Evolutionary conservation across 2,888 invertebrate genomes (phyloP), one percentile per base, ranked within the genome.

Genomic region (Metellina segmentata): DNA sequence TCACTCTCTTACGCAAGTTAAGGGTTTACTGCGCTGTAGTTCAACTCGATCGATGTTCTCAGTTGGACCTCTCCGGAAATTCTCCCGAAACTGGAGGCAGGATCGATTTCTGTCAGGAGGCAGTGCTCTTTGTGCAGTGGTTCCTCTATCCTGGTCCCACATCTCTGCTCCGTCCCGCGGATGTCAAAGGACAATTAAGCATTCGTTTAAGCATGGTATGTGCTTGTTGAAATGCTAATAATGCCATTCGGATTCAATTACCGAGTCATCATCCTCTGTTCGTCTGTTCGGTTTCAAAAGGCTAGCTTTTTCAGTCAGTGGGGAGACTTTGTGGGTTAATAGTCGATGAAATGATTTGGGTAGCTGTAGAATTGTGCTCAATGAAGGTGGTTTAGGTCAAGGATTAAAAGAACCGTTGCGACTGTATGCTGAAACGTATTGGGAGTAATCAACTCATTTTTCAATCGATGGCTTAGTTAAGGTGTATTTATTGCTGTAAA

Each of bases 271-370:
- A 8, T 74, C 48, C 74, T 7, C 61, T 7, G 71, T 20, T 34
- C 94, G 96, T n/a, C n/a, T n/a, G 34, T 1, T 34, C 34, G 34
- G 34, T 34, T 34, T 34, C 34, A 34, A 48, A 34, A 61, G 85
- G 61, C 34, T 61, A 8, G 53, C n/a, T 61, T 75, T 48, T 75
- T n/a, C 20, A 20, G 13, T 11, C 0, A 74, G 19, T 19, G 74
- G 19, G n/a, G 9, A 74, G 19, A 6, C 34, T 74, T 74, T 20
- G 34, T 74, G 74, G 8, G 74, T 13, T 11, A 74, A 74, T 20
- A 74, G 34, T 34, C 34, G 34, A 34, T 34, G 34, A 34, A 34
- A 34, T 34, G 34, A 34, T 34, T 34, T 34, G 34, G 34, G 34
- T 34, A 34, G 34, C 34, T 34, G 34, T 34, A 34, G 34, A 34